phyloP scores from a whole-genome alignment of 1,140 invertebrate species.

The Vollenhovia emeryi region DNA sequence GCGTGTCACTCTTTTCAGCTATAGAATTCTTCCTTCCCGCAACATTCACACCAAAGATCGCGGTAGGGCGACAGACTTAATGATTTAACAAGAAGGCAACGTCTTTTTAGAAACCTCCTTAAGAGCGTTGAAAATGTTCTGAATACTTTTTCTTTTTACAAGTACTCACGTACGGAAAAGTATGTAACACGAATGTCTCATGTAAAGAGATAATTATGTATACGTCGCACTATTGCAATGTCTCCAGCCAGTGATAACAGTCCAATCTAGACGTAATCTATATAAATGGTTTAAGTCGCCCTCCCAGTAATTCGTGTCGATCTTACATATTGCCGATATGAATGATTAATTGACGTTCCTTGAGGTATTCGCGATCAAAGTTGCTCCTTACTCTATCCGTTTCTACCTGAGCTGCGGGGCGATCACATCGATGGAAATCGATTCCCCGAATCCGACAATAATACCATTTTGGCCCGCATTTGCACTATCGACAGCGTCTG shows the following conservation, averaged over 20 bases:
- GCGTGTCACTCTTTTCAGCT: neutral
- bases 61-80: neutral
- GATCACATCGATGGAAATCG: constrained; percentile 60
- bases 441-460: constrained; percentile 58
- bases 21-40: neutral
- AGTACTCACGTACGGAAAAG: neutral
- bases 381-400: constrained; percentile 53
- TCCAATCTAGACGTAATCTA: constrained; percentile 32
- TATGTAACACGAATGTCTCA: neutral
- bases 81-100: constrained; percentile 1
- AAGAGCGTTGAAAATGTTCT: neutral
- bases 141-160: no score
- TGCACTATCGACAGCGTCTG: constrained; percentile 58
- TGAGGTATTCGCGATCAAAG: constrained; percentile 53
- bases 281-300: constrained; percentile 55
- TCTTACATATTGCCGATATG: constrained; percentile 59
- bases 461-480: constrained; percentile 64
- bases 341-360: constrained; percentile 61
- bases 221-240: neutral
- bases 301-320: constrained; percentile 32
- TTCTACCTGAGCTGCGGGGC: constrained; percentile 22
- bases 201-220: neutral
- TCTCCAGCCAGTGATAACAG: neutral
- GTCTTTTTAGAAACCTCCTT: neutral
- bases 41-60: neutral